Percentiles rank a stretch among this genome's conserved stretches.
Evolutionary conservation across 2,113 vertebrate species (phyloP).

Genomic region (Neodon shergylaensis): DNA sequence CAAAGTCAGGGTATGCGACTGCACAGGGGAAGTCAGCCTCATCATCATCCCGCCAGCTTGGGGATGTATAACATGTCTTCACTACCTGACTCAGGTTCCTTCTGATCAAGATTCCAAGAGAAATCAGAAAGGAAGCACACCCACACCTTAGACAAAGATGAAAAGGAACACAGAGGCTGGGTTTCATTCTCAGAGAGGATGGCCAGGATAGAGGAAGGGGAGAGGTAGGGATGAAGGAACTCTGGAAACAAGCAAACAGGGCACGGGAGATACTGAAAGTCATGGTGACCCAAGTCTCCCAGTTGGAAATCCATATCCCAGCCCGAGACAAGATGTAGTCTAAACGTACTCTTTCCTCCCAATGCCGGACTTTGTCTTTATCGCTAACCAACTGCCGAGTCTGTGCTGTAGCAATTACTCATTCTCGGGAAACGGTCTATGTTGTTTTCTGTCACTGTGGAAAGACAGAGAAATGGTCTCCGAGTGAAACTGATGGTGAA

Average conservation of each 20-base stretch:
- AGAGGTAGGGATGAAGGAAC: neutral
- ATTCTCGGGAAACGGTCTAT: neutral
- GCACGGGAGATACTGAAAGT: neutral
- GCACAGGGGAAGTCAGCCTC: neutral
- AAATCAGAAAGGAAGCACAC: neutral
- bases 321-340: neutral
- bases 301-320: neutral
- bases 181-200: neutral
- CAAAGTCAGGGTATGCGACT: neutral
- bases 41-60: neutral
- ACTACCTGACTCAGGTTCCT: neutral
- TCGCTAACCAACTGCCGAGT: neutral
- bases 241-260: neutral
- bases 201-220: neutral
- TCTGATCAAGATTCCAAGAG: neutral
- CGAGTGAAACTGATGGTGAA: neutral
- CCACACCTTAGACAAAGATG: neutral
- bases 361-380: neutral
- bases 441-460: neutral
- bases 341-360: neutral
- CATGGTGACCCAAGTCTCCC: neutral
- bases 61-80: neutral
- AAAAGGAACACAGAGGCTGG: neutral
- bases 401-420: neutral
- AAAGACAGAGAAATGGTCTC: slow-evolving; percentile 16